Conservation (phyloP, 2,113 vertebrate genomes). For the Dascyllus trimaculatus region DNA sequence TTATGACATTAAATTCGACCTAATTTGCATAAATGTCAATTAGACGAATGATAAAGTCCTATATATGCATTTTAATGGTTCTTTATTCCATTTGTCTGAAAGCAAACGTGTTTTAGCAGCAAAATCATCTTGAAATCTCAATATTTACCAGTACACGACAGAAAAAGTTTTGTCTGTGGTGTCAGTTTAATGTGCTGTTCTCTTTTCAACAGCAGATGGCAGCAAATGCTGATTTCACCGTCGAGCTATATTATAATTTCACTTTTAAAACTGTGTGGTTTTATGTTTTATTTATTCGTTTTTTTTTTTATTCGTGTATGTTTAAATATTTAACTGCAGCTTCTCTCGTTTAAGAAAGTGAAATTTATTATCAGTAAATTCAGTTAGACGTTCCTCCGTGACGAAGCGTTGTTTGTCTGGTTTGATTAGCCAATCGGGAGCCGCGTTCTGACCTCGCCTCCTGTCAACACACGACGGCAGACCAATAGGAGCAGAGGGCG, state of each 20-base stretch:
- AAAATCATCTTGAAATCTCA: not conserved
- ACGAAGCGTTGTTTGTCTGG: slow-evolving; percentile 4
- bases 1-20: too few species aligned
- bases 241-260: not conserved
- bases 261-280: not conserved
- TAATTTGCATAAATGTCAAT: too few species aligned
- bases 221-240: slow-evolving; percentile 14
- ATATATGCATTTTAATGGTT: too few species aligned
- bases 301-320: not conserved
- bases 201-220: slow-evolving; percentile 40
- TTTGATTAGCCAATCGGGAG: slow-evolving; percentile 45
- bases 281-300: not conserved
- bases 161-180: too few species aligned
- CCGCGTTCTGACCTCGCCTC: slow-evolving; percentile 13
- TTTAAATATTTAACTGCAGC: too few species aligned
- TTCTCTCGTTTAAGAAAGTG: not conserved
- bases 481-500: slow-evolving; percentile 56
- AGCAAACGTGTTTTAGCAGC: too few species aligned
- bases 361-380: not conserved
- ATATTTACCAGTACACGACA: too few species aligned
- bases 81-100: too few species aligned
- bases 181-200: not conserved
- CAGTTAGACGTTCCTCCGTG: not conserved
- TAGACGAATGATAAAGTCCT: too few species aligned
- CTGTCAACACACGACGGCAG: slow-evolving; percentile 9